These are phyloP conservation scores for Lampropteryx suffumata DNA, from an alignment of 2,888 invertebrate species.

Conservation along the genomic window DNA sequence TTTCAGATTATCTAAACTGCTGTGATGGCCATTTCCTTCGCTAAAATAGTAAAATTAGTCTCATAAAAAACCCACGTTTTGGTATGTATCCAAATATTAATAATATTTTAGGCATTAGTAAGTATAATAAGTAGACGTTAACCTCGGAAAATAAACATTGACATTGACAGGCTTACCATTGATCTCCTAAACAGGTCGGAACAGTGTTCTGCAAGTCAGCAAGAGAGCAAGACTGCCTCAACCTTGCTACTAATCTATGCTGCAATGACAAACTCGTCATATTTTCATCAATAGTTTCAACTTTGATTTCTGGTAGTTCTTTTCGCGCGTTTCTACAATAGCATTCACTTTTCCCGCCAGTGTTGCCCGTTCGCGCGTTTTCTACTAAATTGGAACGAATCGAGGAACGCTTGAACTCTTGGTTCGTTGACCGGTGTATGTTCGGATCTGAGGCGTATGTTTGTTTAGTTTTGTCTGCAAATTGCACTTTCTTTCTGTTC, in stretches of 20 bases:
- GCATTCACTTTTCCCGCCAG: conserved; percentile 42
- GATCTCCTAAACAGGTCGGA: conserved; percentile 51
- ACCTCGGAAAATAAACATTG: no score
- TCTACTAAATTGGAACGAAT: conserved; percentile 36
- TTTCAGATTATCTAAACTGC: conserved; percentile 64
- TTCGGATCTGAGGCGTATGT: conserved; percentile 67
- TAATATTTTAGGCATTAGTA: no score
- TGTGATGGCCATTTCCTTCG: conserved; percentile 44
- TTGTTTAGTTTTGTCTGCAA: conserved; percentile 54
- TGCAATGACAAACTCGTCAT: conserved; percentile 42
- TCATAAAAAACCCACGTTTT: no score
- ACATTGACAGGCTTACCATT: no score
- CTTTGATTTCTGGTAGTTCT: conserved; percentile 45
- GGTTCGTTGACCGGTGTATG: conserved; percentile 51
- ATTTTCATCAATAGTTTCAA: conserved; percentile 42
- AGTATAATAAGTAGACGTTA: no score
- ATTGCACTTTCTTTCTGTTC: conserved; percentile 61
- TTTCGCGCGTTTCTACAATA: conserved; percentile 28
- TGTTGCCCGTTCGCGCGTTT: conserved; percentile 42
- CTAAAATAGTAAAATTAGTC: conserved; percentile 48
- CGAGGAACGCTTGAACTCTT: conserved; percentile 23
- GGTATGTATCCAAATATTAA: no score
- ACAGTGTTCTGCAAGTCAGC: conserved; percentile 58
- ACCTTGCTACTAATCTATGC: conserved; percentile 60
- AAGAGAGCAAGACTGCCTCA: conserved; percentile 65